A percentile compares a stretch with the other conserved stretches of the same genome.
phyloP scores from a whole-genome alignment of 2,888 invertebrate species.

The Hipparchia sbordonii region DNA sequence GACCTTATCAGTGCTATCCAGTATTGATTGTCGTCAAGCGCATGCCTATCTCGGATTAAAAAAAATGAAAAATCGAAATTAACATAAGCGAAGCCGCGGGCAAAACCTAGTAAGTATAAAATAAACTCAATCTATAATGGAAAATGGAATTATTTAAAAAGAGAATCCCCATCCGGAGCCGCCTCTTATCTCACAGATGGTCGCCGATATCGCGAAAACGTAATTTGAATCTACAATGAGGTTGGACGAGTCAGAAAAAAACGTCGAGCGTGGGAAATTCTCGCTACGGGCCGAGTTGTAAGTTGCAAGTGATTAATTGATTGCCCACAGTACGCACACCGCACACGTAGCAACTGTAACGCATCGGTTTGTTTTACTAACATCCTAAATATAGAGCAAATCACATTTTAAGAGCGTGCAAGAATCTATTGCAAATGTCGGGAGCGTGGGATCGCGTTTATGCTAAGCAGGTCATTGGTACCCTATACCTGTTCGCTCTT shows the following conservation, averaged over 20 bases:
- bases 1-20: too few relatives aligned
- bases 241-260: slow-evolving; percentile 46
- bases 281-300: slow-evolving; percentile 45
- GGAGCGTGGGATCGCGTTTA: slow-evolving; percentile 77
- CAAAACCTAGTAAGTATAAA: too few relatives aligned
- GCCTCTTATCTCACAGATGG: slow-evolving; percentile 31
- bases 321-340: slow-evolving; percentile 21
- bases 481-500: slow-evolving; percentile 69
- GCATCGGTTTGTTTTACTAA: slow-evolving; percentile 75
- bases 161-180: slow-evolving; percentile 22
- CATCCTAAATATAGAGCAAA: slow-evolving; percentile 82
- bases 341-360: slow-evolving; percentile 65
- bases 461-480: slow-evolving; percentile 82
- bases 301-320: slow-evolving; percentile 32
- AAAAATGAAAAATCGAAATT: too few relatives aligned
- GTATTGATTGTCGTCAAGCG: too few relatives aligned
- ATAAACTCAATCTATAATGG: not conserved
- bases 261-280: slow-evolving; percentile 61
- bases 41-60: too few relatives aligned
- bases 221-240: slow-evolving; percentile 42
- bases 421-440: slow-evolving; percentile 76
- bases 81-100: too few relatives aligned
- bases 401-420: slow-evolving; percentile 76
- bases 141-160: not conserved
- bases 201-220: slow-evolving; percentile 40